These are phyloP conservation scores for Tringa solitaria DNA, from an alignment of 2,113 vertebrate species.

Conservation along the genomic window DNA sequence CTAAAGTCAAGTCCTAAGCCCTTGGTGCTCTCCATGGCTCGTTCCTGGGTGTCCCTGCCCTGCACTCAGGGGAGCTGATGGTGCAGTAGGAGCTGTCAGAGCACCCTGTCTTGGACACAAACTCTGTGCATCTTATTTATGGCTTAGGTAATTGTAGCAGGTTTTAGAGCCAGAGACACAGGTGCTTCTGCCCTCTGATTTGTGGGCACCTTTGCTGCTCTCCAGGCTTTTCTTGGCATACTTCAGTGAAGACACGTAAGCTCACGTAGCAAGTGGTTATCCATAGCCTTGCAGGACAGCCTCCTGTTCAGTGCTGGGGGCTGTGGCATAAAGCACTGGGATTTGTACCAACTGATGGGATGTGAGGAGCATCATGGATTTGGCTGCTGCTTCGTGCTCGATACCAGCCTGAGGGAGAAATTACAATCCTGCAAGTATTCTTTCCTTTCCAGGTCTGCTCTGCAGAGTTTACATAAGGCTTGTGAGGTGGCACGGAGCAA, in stretches of 20 bases:
- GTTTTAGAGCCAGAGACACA: neutral
- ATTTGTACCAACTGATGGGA: neutral
- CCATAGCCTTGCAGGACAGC: neutral
- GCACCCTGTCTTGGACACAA: neutral
- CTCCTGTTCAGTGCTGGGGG: neutral
- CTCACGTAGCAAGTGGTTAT: neutral
- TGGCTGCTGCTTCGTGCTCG: neutral
- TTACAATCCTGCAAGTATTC: neutral
- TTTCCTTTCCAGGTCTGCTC: constrained; percentile 83
- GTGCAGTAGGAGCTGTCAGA: neutral
- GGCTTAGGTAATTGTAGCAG: neutral
- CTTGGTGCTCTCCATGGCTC: neutral
- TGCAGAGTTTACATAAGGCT: constrained; percentile 96
- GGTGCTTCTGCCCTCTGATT: neutral
- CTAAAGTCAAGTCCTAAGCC: neutral
- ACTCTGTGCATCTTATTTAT: neutral
- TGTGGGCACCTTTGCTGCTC: neutral
- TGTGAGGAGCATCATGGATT: neutral
- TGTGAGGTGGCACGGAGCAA: constrained; percentile 93
- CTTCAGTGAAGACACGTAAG: neutral
- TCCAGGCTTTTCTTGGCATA: neutral
- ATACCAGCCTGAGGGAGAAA: neutral
- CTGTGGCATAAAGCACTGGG: neutral
- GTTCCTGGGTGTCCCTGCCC: neutral
- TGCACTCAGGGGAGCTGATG: neutral